Percentiles rank a stretch among this genome's conserved stretches.
These are phyloP conservation scores for Nemurella pictetii DNA, from an alignment of 2,888 invertebrate genomes.

Conservation along the genomic window DNA sequence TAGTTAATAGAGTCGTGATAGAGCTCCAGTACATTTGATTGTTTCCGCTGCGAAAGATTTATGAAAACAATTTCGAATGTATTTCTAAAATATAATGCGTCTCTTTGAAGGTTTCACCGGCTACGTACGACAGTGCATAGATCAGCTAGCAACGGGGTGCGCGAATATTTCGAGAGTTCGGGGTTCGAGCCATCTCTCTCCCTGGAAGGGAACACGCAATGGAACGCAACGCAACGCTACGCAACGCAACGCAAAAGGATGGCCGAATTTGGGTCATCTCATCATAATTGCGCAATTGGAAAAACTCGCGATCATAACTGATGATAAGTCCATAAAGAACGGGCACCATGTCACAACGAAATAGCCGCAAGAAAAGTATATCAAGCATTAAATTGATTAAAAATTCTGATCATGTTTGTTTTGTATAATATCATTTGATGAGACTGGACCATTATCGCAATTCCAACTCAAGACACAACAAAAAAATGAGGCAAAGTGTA, in stretches of 20 bases:
- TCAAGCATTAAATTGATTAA: neutral
- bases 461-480: neutral
- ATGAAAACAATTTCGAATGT: neutral
- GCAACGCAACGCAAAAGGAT: too few relatives aligned
- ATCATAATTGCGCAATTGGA: too few relatives aligned
- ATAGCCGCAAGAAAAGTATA: too few relatives aligned
- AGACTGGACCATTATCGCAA: neutral
- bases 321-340: too few relatives aligned
- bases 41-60: neutral
- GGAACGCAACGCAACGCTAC: neutral
- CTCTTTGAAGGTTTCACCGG: neutral
- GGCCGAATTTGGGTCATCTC: too few relatives aligned
- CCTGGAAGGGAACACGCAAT: neutral
- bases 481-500: neutral
- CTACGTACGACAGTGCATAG: neutral
- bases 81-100: neutral
- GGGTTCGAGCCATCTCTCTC: conserved; percentile 5
- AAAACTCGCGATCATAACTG: too few relatives aligned
- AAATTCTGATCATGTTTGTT: neutral
- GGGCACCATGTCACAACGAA: too few relatives aligned
- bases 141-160: neutral
- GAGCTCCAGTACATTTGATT: neutral
- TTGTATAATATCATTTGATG: neutral
- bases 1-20: neutral
- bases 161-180: neutral